These are phyloP conservation scores for Drosophila fungiperda DNA, from an alignment of 2,888 invertebrate species.

Conservation along the genomic window DNA sequence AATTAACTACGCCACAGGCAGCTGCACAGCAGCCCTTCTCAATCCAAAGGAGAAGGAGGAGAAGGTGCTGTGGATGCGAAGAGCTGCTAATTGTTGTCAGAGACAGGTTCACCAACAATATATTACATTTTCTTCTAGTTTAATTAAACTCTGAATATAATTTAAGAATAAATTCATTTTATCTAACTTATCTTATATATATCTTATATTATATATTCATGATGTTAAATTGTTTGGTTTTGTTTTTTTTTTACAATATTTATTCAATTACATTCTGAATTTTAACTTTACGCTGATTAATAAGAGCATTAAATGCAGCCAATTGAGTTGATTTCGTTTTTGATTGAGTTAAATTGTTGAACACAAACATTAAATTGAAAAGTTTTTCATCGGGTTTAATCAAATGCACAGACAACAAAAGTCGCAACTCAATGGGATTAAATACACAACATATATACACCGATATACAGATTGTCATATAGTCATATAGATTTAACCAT, in stretches of 20 bases:
- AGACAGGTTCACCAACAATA: background rate
- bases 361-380: background rate
- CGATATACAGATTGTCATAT: background rate
- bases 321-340: conserved; percentile 51
- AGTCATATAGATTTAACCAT: too few species aligned
- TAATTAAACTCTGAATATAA: background rate
- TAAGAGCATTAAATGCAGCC: conserved; percentile 31
- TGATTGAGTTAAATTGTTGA: conserved; percentile 48
- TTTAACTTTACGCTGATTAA: conserved; percentile 23
- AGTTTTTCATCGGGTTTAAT: conserved; percentile 54
- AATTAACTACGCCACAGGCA: conserved; percentile 39
- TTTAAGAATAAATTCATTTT: background rate
- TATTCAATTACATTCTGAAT: conserved; percentile 30
- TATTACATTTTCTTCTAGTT: background rate
- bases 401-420: conserved; percentile 78
- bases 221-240: background rate
- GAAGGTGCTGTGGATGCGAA: background rate
- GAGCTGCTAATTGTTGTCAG: conserved; percentile 33
- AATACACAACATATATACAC: conserved; percentile 25
- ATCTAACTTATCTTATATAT: background rate
- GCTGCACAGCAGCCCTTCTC: conserved; percentile 31
- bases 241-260: background rate
- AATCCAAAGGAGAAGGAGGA: background rate
- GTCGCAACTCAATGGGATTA: conserved; percentile 58
- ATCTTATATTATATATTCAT: background rate